phyloP scores from a whole-genome alignment of 2,113 vertebrate species.

The Pteruthius melanotis region DNA sequence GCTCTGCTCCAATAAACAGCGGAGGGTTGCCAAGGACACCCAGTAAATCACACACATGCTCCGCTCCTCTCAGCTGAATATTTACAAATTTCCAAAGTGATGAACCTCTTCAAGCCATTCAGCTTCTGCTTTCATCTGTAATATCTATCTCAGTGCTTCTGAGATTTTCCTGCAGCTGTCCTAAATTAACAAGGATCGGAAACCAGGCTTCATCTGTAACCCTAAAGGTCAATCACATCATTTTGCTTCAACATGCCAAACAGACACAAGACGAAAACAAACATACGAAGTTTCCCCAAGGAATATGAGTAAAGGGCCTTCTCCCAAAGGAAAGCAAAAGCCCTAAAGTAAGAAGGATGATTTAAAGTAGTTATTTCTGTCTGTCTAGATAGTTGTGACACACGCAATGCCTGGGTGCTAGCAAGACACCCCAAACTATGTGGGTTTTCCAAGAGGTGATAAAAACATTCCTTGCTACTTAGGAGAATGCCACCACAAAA shows the following conservation, averaged over 20 bases:
- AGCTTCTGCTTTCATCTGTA: conserved; percentile 15
- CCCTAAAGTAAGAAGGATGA: neutral
- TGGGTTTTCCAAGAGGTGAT: neutral
- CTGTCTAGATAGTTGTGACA: neutral
- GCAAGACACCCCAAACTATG: neutral
- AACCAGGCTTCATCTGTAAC: neutral
- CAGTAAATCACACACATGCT: neutral
- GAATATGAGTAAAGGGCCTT: neutral
- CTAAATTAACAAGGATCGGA: neutral
- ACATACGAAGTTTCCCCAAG: neutral
- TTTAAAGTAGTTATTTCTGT: neutral
- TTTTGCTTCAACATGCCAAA: neutral
- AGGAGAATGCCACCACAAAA: neutral
- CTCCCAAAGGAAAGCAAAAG: neutral
- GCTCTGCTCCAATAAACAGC: neutral
- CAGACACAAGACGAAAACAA: neutral
- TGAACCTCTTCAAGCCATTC: neutral
- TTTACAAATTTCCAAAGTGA: conserved; percentile 14
- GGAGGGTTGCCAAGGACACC: neutral
- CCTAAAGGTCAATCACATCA: conserved; percentile 17
- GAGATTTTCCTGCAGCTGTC: neutral
- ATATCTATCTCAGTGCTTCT: neutral
- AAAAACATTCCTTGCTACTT: neutral
- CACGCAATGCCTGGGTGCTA: neutral
- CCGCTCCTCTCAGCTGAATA: neutral